Conservation (phyloP, 1,140 invertebrate genomes). For the Halesus radiatus region DNA sequence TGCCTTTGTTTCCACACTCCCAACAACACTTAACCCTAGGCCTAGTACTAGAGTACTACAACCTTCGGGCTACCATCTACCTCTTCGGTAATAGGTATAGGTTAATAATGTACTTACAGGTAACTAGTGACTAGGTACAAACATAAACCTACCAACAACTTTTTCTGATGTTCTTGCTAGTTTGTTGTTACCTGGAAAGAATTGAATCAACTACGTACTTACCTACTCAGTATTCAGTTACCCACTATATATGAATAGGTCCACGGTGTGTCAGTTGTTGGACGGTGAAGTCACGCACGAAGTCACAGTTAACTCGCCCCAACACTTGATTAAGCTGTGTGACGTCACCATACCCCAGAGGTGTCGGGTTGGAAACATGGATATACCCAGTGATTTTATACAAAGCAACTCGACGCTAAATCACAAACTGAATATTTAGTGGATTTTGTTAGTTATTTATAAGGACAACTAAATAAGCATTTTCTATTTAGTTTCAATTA, state of each 20-base stretch:
- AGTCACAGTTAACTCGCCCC: slow-evolving; percentile 11
- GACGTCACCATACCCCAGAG: slow-evolving; percentile 39
- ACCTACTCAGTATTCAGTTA: not conserved
- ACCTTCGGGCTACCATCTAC: not conserved
- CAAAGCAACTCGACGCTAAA: too few species aligned
- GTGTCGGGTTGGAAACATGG: not conserved
- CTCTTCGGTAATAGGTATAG: not conserved
- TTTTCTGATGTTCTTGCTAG: too few species aligned
- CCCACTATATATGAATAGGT: not conserved
- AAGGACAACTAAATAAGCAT: too few species aligned
- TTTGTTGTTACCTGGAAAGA: too few species aligned
- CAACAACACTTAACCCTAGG: slow-evolving; percentile 34
- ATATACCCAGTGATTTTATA: too few species aligned
- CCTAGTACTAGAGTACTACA: too few species aligned
- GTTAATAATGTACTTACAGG: not conserved
- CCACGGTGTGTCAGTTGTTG: too few species aligned
- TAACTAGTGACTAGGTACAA: not conserved
- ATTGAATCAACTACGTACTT: too few species aligned
- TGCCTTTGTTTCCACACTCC: slow-evolving; percentile 42
- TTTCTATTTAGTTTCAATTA: too few species aligned
- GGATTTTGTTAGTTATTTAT: too few species aligned
- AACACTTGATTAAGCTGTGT: slow-evolving; percentile 45
- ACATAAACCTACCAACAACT: too few species aligned
- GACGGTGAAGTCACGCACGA: slow-evolving; percentile 4
- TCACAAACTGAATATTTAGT: too few species aligned